Evolutionary conservation across 2,797 vertebrate species (phyloP), one percentile per base, ranked within the genome.

Genomic region (Sciaenops ocellatus): DNA sequence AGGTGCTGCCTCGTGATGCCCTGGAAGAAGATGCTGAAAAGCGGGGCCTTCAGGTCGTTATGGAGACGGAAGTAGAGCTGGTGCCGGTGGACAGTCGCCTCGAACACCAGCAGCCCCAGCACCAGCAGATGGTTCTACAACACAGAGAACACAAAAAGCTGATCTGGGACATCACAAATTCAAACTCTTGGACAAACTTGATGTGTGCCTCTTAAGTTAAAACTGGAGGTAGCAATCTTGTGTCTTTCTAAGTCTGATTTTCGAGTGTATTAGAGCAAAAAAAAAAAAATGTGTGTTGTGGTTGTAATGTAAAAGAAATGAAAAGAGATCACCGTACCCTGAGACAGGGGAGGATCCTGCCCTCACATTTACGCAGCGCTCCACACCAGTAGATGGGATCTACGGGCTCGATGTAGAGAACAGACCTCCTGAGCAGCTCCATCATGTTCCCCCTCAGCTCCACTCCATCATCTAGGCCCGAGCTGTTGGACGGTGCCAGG

Each of bases 121-220:
- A 95, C 84, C 78, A 91, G 80, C 47, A 95, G 82, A 70, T 95
- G 94, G 80, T 93, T 96, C 95, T 96, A 67, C 13, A 65, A 81
- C 61, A 78, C 17, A 85, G 0, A 66, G 55, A 13, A 55, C 3
- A 69, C 2, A 30, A 12, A 30, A 41, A 30, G 30, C 13, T 34
- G 3, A 18, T 11, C 44, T 9, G n/a, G 46, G 46, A 42, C 2
- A 42, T 24, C 22, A 56, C 1, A 2, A 4, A 47, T 22, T 44
- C 7, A 41, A 17, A 18, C 20, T 15, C 50, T 22, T 28, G 12
- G 10, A n/a, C 1, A 0, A 57, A 28, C 26, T 26, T 3, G 0
- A 5, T 47, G 12, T 47, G 26, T 65, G 59, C 38, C 11, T 57
- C 38, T 61, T 8, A 16, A 5, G 55, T 62, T 61, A 24, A 60